phyloP scores from a whole-genome alignment of 2,113 vertebrate genomes.

The Melanerpes aurifrons region DNA sequence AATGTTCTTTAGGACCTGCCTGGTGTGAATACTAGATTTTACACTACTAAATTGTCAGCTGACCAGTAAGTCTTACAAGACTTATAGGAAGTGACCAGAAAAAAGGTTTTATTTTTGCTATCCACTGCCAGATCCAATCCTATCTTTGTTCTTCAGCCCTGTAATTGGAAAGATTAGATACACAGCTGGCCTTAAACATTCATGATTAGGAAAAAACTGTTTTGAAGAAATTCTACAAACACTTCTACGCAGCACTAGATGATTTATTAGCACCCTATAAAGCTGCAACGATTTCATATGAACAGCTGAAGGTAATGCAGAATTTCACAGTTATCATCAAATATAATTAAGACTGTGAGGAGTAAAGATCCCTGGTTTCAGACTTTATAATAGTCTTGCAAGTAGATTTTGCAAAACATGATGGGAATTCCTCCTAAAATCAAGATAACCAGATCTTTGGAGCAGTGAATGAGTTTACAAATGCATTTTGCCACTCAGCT shows the following conservation, averaged over 20 bases:
- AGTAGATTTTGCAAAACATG: not conserved
- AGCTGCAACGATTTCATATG: not conserved
- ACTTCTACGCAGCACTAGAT: not conserved
- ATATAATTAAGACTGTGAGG: not conserved
- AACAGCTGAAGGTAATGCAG: not conserved
- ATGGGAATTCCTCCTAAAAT: not conserved
- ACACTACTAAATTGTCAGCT: not conserved
- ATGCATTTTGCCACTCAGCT: not conserved
- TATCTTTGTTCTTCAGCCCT: not conserved
- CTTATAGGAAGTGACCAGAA: not conserved
- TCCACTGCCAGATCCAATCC: not conserved
- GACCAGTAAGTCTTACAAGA: not conserved
- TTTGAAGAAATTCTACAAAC: not conserved
- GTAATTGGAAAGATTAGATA: not conserved
- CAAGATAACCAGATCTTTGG: not conserved
- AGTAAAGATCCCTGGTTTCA: not conserved
- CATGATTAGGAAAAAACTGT: not conserved
- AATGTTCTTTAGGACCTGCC: not conserved
- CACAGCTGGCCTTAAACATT: constrained; percentile 7
- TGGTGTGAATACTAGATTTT: not conserved
- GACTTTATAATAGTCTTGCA: not conserved
- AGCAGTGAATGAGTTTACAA: not conserved
- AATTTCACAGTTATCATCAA: not conserved
- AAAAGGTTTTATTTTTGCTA: not conserved
- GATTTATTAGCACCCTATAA: not conserved